Base-by-base conservation (phyloP, 1,140 invertebrate genomes). In the Drosophila rhopaloa region DNA sequence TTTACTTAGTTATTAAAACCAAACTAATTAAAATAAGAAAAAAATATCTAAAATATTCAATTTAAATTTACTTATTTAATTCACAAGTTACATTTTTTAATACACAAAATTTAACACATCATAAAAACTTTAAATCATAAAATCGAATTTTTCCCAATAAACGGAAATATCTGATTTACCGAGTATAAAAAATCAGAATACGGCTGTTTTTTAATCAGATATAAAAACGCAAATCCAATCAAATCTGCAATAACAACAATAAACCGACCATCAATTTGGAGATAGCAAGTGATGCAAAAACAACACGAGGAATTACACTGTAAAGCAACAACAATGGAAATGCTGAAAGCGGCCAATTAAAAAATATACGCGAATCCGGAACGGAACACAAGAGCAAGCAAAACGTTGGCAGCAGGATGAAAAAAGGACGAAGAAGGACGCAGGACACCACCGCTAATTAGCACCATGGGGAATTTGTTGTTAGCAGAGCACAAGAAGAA, bases 381-480 rank as follows among this genome's bases (percentile, higher is more conserved):
- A 57, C 16, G 62, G 24, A 46, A 57, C 44, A 10, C 67, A 47
- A 56, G 43, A 71, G 67, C 63, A 55, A 56, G 62, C 65, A 68
- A 66, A 68, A 47, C 62, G 48, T 11, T 55, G 35, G 19, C 65
- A 67, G 37, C 40, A 47, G 19, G 29, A 24, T 24, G 24, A 24
- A 62, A 19, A n/a, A 14, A 19, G 19, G 14, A 14, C 1, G 47
- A 14, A 32, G 47, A 27, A 32, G 58, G 60, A 62, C 46, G 74
- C 70, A 77, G 71, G 70, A 72, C 76, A 76, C 70, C 61, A 65
- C 80, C 82, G 75, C 89, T 91, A 91, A 91, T 91, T 91, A 91
- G 89, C 83, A 91, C 89, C 89, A 85, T 82, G 71, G 89, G 89
- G 89, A 91, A 91, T 91, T 90, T 71, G 84, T 60, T 76, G 72